A percentile compares a stretch with the other conserved stretches of the same genome.
Conservation (phyloP, 2,113 vertebrate genomes). For the Reinhardtius hippoglossoides region DNA sequence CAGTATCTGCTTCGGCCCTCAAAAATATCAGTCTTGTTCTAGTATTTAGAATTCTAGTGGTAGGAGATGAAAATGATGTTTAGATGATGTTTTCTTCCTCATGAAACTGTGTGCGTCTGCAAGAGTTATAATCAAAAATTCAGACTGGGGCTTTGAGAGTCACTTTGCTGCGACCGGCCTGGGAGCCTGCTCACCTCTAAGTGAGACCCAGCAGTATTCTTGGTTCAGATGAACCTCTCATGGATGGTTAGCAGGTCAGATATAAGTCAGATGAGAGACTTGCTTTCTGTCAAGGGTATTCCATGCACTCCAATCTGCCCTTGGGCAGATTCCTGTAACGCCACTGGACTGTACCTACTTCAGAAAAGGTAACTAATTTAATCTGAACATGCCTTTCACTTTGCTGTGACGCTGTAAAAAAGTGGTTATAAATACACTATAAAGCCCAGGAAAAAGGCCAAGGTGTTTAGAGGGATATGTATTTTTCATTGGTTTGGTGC, state of each 20-base stretch:
- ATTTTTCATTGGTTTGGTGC: slow-evolving; percentile 71
- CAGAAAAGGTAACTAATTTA: slow-evolving; percentile 62
- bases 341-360: slow-evolving; percentile 40
- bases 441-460: slow-evolving; percentile 53
- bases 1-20: background rate
- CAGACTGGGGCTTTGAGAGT: slow-evolving; percentile 14
- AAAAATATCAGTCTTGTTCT: background rate
- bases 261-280: slow-evolving; percentile 36
- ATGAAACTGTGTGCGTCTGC: background rate
- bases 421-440: slow-evolving; percentile 70
- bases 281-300: slow-evolving; percentile 37
- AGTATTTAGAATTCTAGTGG: background rate
- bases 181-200: slow-evolving; percentile 1
- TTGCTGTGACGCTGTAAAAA: slow-evolving; percentile 52
- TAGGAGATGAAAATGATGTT: too few species aligned
- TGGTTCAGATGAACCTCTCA: slow-evolving; percentile 26
- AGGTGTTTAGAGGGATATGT: slow-evolving; percentile 73
- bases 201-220: slow-evolving; percentile 11
- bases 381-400: slow-evolving; percentile 65
- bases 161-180: background rate
- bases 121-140: slow-evolving; percentile 4
- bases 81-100: background rate
- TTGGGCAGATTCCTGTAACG: slow-evolving; percentile 42
- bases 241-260: slow-evolving; percentile 30
- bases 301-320: slow-evolving; percentile 49